These are phyloP conservation scores for Dolichallabes microphthalmus DNA, from an alignment of 2,113 vertebrate genomes.

Conservation along the genomic window DNA sequence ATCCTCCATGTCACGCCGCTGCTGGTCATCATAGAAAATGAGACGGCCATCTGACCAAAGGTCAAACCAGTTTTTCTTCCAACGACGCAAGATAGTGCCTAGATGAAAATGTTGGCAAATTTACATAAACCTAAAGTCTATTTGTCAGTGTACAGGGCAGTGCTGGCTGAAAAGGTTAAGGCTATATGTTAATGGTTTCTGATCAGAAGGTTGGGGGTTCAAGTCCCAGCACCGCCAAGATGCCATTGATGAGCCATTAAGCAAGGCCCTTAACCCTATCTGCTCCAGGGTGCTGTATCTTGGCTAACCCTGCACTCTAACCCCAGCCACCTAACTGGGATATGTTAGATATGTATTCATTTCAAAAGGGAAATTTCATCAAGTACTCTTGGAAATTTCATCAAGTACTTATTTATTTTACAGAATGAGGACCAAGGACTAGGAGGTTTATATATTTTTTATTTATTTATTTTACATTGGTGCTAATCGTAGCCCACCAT, in stretches of 20 bases:
- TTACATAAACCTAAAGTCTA: neutral
- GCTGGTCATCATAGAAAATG: slow-evolving; percentile 88
- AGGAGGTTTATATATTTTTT: neutral
- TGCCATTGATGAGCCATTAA: too few species aligned
- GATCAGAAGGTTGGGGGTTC: too few species aligned
- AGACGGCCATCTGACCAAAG: slow-evolving; percentile 88
- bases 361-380: neutral
- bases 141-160: neutral
- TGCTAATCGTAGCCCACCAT: neutral
- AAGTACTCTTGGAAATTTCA: too few species aligned
- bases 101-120: neutral
- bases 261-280: too few species aligned
- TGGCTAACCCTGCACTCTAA: too few species aligned
- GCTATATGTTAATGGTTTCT: too few species aligned
- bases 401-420: too few species aligned
- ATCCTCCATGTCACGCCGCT: slow-evolving; percentile 83
- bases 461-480: neutral
- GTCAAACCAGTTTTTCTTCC: slow-evolving; percentile 98
- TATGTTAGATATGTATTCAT: neutral
- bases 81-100: slow-evolving; percentile 91
- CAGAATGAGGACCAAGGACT: too few species aligned
- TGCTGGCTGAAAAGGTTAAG: too few species aligned
- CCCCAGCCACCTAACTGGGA: too few species aligned
- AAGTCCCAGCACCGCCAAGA: too few species aligned
- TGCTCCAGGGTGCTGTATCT: too few species aligned